Evolutionary conservation across 2,113 vertebrate genomes (phyloP), one percentile per base, ranked within the genome.

Genomic region (Ophthalmolycus amberensis): DNA sequence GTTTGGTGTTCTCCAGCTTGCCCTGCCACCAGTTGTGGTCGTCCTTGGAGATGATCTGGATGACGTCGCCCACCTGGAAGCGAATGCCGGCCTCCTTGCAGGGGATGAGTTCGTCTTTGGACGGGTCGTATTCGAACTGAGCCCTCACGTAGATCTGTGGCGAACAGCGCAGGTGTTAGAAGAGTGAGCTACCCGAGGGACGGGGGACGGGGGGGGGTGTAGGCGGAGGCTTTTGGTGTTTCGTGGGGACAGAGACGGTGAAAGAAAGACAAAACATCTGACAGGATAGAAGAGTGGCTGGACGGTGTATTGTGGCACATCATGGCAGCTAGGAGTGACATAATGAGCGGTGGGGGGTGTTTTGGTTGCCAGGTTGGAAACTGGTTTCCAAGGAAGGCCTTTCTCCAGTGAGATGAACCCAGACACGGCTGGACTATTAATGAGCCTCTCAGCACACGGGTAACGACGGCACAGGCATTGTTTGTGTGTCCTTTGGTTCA

Each of bases 21-120:
- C 98, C 98, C 92, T 99, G 98, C 98, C 98, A 99, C 98, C 98
- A 99, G 93, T 99, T 99, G 94, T 99, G 98, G 94, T 99, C 98
- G 75, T 99, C 98, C 95, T 99, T 99, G 94, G 97, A 99, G 94
- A 99, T 99, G 85, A 99, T 99, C 95, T 99, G 98, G 90, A 99
- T 98, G 91, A 99, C 97, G 92, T 99, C 98, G 29, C 98, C 98
- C 87, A 99, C 98, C 90, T 96, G 92, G 96, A 99, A 99, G 84
- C 96, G 96, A 85, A 99, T 96, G 75, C 98, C 98, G 71, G 98
- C 98, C 94, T 99, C 98, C 93, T 98, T 99, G 92, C 98, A 99
- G 65, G 98, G 98, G 86, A 99, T 99, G 90, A 99, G 97, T 91
- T 99, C 98, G 90, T 99, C 98, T 92, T 97, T 97, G 83, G 96